These are phyloP conservation scores for Channa maculata DNA, from an alignment of 2,113 vertebrate genomes.

Conservation along the genomic window DNA sequence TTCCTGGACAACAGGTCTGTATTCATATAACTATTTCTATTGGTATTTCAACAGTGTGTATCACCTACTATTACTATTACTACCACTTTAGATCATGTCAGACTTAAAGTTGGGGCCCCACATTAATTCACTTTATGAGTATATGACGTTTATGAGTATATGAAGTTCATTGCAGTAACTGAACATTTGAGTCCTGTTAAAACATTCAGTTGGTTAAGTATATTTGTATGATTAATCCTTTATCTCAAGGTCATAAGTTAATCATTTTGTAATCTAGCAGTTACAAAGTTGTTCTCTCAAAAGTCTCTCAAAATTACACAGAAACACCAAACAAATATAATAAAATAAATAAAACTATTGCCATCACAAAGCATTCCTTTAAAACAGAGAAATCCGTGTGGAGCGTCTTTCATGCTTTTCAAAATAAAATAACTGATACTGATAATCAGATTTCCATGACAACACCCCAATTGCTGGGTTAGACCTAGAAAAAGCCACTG, in stretches of 20 bases:
- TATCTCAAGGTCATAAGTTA: background rate
- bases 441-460: constrained; percentile 3
- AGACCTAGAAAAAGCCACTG: constrained; percentile 11
- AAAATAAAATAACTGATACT: background rate
- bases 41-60: too few species aligned
- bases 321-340: too few species aligned
- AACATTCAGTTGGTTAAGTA: too few species aligned
- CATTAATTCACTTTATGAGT: background rate
- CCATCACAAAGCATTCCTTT: too few species aligned
- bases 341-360: too few species aligned
- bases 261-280: background rate
- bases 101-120: background rate
- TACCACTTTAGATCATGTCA: too few species aligned
- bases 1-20: constrained; percentile 89
- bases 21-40: background rate
- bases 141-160: background rate
- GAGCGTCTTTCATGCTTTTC: background rate
- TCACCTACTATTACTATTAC: background rate
- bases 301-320: too few species aligned
- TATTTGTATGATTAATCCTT: background rate
- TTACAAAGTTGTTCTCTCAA: too few species aligned
- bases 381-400: background rate
- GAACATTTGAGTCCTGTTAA: background rate
- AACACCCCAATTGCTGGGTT: constrained; percentile 5
- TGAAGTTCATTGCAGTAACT: too few species aligned